A percentile compares a stretch with the other conserved stretches of the same genome.
phyloP scores from a whole-genome alignment of 2,113 vertebrate genomes.

The Sorex fumeus region DNA sequence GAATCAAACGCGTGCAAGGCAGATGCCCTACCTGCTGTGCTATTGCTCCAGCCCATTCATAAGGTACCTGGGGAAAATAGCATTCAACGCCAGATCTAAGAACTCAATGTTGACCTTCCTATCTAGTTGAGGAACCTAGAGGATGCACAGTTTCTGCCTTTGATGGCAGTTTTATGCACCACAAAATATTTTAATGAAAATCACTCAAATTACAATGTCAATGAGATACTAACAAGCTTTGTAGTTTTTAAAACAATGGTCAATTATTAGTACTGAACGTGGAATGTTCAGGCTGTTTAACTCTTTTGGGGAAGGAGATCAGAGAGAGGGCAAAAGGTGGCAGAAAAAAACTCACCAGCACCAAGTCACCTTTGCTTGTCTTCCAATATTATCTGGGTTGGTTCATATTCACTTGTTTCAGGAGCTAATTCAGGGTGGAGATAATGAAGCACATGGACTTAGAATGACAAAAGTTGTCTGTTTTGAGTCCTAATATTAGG shows the following conservation, averaged over 20 bases:
- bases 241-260: not conserved
- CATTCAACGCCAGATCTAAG: not conserved
- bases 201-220: not conserved
- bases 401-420: conserved; percentile 42
- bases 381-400: not conserved
- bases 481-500: conserved; percentile 54
- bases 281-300: not conserved
- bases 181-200: conserved; percentile 16
- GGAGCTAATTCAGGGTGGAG: conserved; percentile 69
- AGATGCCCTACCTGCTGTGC: no score
- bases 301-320: not conserved
- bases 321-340: not conserved
- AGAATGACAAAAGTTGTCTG: conserved; percentile 66
- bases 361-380: not conserved
- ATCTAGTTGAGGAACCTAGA: not conserved
- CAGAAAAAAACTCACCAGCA: not conserved
- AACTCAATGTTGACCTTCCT: conserved; percentile 25
- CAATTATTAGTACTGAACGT: not conserved
- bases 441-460: conserved; percentile 71
- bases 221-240: not conserved
- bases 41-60: no score
- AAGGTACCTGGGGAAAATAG: not conserved
- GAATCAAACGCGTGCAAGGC: no score
- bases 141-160: not conserved
- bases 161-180: not conserved